Evolutionary conservation across 2,797 vertebrate species (phyloP), one percentile per base, ranked within the genome.

Genomic region (Capromys pilorides): DNA sequence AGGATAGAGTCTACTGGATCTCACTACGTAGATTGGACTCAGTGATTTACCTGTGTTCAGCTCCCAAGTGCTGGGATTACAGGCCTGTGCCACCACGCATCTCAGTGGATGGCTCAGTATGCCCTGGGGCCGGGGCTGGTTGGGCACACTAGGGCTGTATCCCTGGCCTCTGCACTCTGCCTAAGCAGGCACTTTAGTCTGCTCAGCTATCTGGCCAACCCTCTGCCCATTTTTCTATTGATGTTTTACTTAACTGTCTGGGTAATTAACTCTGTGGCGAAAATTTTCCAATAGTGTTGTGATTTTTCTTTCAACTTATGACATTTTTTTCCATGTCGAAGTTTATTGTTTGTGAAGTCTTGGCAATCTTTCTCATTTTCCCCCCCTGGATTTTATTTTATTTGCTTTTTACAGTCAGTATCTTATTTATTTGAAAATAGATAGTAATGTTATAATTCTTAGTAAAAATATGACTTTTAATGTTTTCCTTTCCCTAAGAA

Each of bases 351-450:
- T 88, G 71, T 87, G 24, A 73, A 59, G 45, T 90, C 87, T 89
- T 33, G 90, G 90, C 16, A 79, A 26, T 81, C 41, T 94, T 91
- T 67, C 19, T 67, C 39, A 41, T 82, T 84, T 88, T 21, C 86
- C 88, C 83, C 88, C 88, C n/a, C 24, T 93, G 79, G 64, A 39
- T 36, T 81, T 54, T 49, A 9, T 61, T 57, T 59, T 36, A 24
- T 33, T 57, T 51, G 18, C 10, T 54, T 54, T 67, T 79, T 89
- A 75, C 5, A 75, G 36, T 75, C 39, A 75, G 39, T 12, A 45
- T 45, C 39, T 92, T 59, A 62, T 80, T 77, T 92, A 84, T 81
- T 77, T 94, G 79, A 69, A 94, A 94, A 88, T 61, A 94, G 64
- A 90, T 22, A 71, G 33, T 67, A 89, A 86, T 16, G 83, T 66